A percentile compares a stretch with the other conserved stretches of the same genome.
Conservation (phyloP, 2,888 invertebrate species). For the Noctua janthina region DNA sequence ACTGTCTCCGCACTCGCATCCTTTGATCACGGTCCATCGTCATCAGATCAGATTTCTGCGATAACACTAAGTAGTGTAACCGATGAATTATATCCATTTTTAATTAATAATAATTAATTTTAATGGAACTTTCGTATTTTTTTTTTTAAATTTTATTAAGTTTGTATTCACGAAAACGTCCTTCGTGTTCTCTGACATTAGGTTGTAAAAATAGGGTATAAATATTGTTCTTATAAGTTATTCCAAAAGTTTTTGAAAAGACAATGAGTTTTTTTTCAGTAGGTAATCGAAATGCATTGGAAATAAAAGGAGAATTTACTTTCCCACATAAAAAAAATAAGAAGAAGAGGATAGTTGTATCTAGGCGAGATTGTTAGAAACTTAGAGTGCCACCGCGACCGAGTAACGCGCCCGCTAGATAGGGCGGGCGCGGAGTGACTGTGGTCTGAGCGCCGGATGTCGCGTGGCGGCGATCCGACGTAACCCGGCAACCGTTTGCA, state of each 20-base stretch:
- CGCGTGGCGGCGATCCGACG: slow-evolving; percentile 78
- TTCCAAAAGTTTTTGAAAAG: slow-evolving; percentile 36
- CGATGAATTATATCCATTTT: slow-evolving; percentile 89
- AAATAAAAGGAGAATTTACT: background rate
- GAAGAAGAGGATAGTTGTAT: background rate
- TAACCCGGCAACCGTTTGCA: slow-evolving; percentile 86
- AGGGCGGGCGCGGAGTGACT: slow-evolving; percentile 85
- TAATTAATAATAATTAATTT: slow-evolving; percentile 15
- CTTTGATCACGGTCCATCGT: slow-evolving; percentile 88
- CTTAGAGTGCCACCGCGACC: slow-evolving; percentile 44
- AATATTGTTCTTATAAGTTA: slow-evolving; percentile 24
- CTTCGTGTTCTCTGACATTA: slow-evolving; percentile 9
- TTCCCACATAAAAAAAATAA: background rate
- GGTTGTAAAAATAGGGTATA: slow-evolving; percentile 38
- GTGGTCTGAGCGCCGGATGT: slow-evolving; percentile 82
- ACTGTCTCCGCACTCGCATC: slow-evolving; percentile 86
- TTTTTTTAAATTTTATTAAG: slow-evolving; percentile 5
- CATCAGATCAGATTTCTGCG: slow-evolving; percentile 89
- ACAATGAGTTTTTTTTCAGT: background rate
- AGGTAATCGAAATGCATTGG: background rate
- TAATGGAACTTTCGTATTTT: slow-evolving; percentile 11
- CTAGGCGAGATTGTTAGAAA: slow-evolving; percentile 29
- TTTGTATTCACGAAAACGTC: slow-evolving; percentile 31
- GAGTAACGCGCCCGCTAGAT: slow-evolving; percentile 65
- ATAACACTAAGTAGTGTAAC: slow-evolving; percentile 87